Base-by-base conservation (phyloP, 2,888 invertebrate species). In the Drosophila affinis region DNA sequence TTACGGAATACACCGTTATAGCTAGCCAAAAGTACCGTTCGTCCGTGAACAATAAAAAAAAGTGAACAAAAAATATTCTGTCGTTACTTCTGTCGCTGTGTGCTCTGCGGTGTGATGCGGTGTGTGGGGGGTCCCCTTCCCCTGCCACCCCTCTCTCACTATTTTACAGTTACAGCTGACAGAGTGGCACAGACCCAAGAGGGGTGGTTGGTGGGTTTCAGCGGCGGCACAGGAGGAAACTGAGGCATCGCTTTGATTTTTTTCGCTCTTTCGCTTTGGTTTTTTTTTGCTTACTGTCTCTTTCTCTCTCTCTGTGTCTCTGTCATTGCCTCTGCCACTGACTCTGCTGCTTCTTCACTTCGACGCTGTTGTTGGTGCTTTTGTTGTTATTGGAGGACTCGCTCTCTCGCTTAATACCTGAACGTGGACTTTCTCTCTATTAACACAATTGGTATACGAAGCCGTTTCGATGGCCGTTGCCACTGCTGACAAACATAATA, bases 201-300 rank as follows among this genome's bases (percentile, higher is more conserved):
- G 39, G 39, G 39, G 39, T 39, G 39, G 39, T 39, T 39, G 39
- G 3, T 39, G 39, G 39, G 34, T 6, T 39, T 12, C 34, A 14
- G 34, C 34, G 3, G 32, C 32, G 14, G 34, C 34, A 14, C 34
- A 39, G 39, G 39, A 62, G 61, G 60, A 61, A 54, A 49, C 49
- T 48, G 58, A 64, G 52, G 68, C 68, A 61, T 70, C 56, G 51
- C 39, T 61, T 71, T 71, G 48, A 55, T 71, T 54, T 70, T 53
- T 61, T 46, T 62, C 3, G 45, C 45, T 57, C 32, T 58, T 45
- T n/a, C 21, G 14, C 27, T 34, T 32, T 34, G 34, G 5, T 27
- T 39, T 51, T 39, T 29, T 53, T 51, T 24, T 29, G 68, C 24
- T 32, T 58, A 44, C 49, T 68, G 53, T 54, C 49, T 39, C 44